Evolutionary conservation across 2,113 vertebrate species (phyloP).

Genomic region (Sorex fumeus): DNA sequence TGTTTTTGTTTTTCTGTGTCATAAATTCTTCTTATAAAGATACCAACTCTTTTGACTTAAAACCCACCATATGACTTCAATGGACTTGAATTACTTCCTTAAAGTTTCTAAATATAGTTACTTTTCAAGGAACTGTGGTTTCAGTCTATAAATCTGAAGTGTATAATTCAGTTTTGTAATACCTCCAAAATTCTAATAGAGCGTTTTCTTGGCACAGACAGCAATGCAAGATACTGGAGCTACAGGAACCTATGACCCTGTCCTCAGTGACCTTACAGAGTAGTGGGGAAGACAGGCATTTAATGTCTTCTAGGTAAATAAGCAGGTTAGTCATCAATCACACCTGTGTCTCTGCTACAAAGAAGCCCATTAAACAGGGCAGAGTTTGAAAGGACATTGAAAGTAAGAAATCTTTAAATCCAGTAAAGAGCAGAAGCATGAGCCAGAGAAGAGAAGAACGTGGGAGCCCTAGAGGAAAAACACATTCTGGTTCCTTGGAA

Average conservation of each 20-base stretch:
- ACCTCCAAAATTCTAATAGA: background rate
- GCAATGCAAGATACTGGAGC: background rate
- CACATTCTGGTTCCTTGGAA: background rate
- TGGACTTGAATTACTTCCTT: background rate
- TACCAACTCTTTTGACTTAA: background rate
- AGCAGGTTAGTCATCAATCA: background rate
- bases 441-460: background rate
- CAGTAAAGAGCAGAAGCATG: background rate
- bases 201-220: background rate
- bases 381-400: background rate
- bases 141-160: background rate
- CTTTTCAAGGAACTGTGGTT: background rate
- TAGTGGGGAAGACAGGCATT: background rate
- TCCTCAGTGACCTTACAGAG: background rate
- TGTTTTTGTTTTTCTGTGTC: background rate
- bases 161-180: background rate
- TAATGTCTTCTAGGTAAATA: background rate
- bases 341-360: background rate
- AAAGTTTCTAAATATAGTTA: background rate
- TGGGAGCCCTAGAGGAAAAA: background rate
- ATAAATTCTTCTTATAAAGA: background rate
- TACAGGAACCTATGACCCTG: background rate
- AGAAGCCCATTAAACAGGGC: background rate
- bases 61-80: background rate
- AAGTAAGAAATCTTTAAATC: background rate